Base-by-base conservation (phyloP, 2,888 invertebrate genomes). In the Microctonus aethiopoides region DNA sequence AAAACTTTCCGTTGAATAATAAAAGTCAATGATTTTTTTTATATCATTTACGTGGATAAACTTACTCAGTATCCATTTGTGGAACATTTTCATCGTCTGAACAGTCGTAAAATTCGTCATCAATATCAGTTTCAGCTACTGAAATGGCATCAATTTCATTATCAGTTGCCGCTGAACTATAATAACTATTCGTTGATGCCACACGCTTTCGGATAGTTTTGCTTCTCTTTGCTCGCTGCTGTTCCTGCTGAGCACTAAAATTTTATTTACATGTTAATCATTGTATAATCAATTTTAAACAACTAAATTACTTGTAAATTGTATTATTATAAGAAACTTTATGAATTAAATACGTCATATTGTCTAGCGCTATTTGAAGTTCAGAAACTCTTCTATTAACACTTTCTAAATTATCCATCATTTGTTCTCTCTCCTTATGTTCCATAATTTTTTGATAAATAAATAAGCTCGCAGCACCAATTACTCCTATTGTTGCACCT, bases 51-150 rank as follows among this genome's bases (percentile, higher is more conserved):
- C 60, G 4, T n/a, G 65, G 36, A 57, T 61, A 36, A 26, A 70
- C 29, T 68, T 78, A 86, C 86, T 83, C 80, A 71, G 77, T 80
- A 36, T 81, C 80, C 29, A 76, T 76, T 59, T 84, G 83, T 26
- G 70, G 71, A 39, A 71, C 77, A 32, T 76, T 76, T 72, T 86
- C 86, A 41, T 81, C 81, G 51, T 85, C 85, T 0, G 85, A 86
- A 66, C 85, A 86, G 69, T 86, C 86, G 67, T 81, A 86, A 72
- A 85, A 86, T 74, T 86, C 86, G 56, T 86, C 86, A 51, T 85
- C 85, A 0, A 82, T 72, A 63, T 84, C 85, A 16, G 85, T 85
- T n/a, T 80, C 84, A 7, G 82, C 80, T 36, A 79, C 81, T 26
- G 84, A 86, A 71, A 77, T 80, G 22, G 80, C 79, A 74, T 86